These are phyloP conservation scores for Brienomyrus brachyistius DNA, from an alignment of 2,113 vertebrate genomes.

Conservation along the genomic window DNA sequence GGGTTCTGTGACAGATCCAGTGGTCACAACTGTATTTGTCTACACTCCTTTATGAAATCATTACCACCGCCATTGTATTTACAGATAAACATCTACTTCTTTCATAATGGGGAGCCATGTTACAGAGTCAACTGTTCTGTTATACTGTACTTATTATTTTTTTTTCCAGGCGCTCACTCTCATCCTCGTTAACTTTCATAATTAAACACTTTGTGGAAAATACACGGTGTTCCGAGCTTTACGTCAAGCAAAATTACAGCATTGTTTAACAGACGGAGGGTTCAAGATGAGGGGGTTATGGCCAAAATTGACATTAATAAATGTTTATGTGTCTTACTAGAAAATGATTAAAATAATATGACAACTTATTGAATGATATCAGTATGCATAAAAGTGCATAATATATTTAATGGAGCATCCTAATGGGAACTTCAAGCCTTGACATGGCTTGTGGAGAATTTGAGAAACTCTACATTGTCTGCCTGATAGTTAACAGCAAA, in stretches of 20 bases:
- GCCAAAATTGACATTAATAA: not conserved
- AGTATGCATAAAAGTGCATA: not conserved
- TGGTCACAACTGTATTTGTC: not conserved
- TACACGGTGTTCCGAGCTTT: not conserved
- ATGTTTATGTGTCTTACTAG: not conserved
- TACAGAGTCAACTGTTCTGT: not conserved
- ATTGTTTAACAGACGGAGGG: not conserved
- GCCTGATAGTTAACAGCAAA: not conserved
- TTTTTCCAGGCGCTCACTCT: not conserved
- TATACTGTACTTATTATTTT: not conserved
- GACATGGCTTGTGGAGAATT: not conserved
- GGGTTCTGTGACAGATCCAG: not conserved
- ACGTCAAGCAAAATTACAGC: not conserved
- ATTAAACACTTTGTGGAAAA: not conserved
- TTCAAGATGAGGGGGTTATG: not conserved
- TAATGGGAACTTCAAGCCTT: not conserved
- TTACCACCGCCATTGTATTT: not conserved
- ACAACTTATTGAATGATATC: not conserved
- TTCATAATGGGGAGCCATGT: not conserved
- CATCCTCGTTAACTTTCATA: not conserved
- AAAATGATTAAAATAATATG: not conserved
- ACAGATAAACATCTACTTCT: not conserved
- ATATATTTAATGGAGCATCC: not conserved
- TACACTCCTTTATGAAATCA: not conserved
- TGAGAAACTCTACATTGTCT: not conserved